phyloP scores from a whole-genome alignment of 2,797 vertebrate genomes.

The Acestrorhynchus altus region DNA sequence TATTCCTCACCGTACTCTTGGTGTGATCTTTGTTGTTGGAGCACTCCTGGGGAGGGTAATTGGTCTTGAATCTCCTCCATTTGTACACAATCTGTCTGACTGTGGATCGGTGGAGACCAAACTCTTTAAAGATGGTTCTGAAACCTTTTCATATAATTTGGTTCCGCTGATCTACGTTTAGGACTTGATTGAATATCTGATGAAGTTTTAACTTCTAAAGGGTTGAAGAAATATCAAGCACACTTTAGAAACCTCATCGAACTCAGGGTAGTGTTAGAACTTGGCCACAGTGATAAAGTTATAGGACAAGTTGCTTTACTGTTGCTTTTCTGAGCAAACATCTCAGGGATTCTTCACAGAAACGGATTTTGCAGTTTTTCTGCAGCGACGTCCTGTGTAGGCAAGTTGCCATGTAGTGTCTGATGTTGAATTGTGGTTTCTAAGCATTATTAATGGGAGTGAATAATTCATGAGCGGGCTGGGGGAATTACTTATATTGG shows the following conservation, averaged over 20 bases:
- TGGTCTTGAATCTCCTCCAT: no score
- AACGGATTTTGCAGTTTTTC: neutral
- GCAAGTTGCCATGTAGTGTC: neutral
- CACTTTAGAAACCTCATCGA: neutral
- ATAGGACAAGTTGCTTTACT: neutral
- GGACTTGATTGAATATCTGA: no score
- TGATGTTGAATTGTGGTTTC: slow-evolving; percentile 26
- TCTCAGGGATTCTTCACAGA: neutral
- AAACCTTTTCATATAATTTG: no score
- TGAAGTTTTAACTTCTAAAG: no score
- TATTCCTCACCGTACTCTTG: no score
- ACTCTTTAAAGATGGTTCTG: no score
- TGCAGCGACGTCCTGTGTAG: neutral
- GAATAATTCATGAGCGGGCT: slow-evolving; percentile 43
- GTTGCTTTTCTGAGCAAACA: neutral
- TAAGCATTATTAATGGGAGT: slow-evolving; percentile 41
- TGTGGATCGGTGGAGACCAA: no score
- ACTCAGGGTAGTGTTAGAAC: neutral
- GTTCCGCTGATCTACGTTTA: no score
- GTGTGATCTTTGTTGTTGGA: no score
- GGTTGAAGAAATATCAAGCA: no score
- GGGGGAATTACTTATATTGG: slow-evolving; percentile 49
- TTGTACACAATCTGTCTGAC: no score
- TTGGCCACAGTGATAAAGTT: slow-evolving; percentile 6
- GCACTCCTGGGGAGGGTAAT: no score